Percentiles rank a stretch among this genome's conserved stretches.
Conservation (phyloP, 2,797 vertebrate genomes). For the Chromis chromis region DNA sequence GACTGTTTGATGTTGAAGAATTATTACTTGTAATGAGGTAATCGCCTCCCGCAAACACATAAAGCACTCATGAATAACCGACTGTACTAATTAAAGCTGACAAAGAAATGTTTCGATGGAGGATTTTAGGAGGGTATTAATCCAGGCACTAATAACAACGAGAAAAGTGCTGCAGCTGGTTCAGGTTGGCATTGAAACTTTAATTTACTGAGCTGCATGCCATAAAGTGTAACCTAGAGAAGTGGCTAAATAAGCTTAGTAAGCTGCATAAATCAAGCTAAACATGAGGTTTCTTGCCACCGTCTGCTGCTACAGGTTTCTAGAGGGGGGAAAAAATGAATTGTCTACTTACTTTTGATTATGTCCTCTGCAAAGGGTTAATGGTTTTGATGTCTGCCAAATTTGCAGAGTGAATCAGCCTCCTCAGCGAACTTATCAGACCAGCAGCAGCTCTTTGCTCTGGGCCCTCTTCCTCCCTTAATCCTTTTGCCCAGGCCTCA, state of each 20-base stretch:
- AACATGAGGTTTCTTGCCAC: conserved; percentile 24
- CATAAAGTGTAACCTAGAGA: conserved; percentile 26
- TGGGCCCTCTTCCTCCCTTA: conserved; percentile 58
- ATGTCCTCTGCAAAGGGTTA: conserved; percentile 42
- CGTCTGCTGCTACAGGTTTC: conserved; percentile 22
- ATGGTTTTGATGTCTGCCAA: conserved; percentile 56
- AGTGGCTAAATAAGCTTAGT: conserved; percentile 18
- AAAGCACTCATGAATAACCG: not conserved
- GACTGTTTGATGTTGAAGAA: conserved; percentile 14
- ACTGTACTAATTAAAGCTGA: conserved; percentile 6
- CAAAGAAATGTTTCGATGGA: not conserved
- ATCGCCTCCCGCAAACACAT: conserved; percentile 7
- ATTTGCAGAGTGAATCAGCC: conserved; percentile 58
- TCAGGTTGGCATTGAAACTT: conserved; percentile 25
- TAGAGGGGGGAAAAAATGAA: conserved; percentile 16
- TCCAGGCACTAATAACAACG: not conserved
- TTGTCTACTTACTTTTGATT: conserved; percentile 22
- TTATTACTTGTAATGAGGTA: conserved; percentile 4
- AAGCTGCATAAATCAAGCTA: conserved; percentile 34
- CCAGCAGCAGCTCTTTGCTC: conserved; percentile 68
- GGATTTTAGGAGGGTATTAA: not conserved
- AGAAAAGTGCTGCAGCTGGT: conserved; percentile 22
- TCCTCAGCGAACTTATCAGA: conserved; percentile 71
- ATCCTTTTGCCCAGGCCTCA: conserved; percentile 61
- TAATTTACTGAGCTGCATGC: conserved; percentile 22